Base-by-base conservation (phyloP, 1,140 invertebrate species). In the Campoletis sonorensis region DNA sequence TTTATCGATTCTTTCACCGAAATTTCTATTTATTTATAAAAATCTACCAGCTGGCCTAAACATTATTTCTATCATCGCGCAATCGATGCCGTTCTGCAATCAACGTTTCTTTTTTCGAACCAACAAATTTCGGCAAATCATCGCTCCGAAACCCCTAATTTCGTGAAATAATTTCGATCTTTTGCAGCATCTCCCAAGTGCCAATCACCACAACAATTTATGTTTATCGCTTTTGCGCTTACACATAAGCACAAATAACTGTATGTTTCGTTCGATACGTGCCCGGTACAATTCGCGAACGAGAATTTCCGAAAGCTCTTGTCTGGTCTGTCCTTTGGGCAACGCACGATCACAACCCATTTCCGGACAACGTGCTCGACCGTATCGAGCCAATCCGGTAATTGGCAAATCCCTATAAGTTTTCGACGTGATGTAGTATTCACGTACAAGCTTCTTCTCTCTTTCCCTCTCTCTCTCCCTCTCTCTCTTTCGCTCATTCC, bases 381-480 rank as follows among this genome's bases (percentile, higher is more conserved):
- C 61, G 61, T 64, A 40, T 23, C n/a, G 21, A 26, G 49, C 72
- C 72, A 58, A 75, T 23, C 45, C 49, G 72, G 49, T 75, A 58
- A 75, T 75, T 75, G 72, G 72, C 45, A 30, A 75, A 75, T 23
- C 72, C 49, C 72, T 27, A 75, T 75, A 75, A 75, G 45, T 75
- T 51, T 23, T 54, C 7, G 23, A 75, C 72, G 72, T 75, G 72
- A 40, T 15, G 27, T 75, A 54, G 23, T 30, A 11, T 54, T 13
- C 49, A 5, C 49, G n/a, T 23, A 4, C 23, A 23, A 64, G 0
- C 61, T 13, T 23, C 26, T 2, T 27, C 61, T 27, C n/a, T 11
- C 61, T 1, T 23, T 21, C 61, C 26, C 23, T 51, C 26, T 23
- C 45, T 2, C 0, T 72, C 40, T 13, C 0, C 11, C 23, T 13